Base-by-base conservation (phyloP, 2,113 vertebrate species). In the Bettongia penicillata region DNA sequence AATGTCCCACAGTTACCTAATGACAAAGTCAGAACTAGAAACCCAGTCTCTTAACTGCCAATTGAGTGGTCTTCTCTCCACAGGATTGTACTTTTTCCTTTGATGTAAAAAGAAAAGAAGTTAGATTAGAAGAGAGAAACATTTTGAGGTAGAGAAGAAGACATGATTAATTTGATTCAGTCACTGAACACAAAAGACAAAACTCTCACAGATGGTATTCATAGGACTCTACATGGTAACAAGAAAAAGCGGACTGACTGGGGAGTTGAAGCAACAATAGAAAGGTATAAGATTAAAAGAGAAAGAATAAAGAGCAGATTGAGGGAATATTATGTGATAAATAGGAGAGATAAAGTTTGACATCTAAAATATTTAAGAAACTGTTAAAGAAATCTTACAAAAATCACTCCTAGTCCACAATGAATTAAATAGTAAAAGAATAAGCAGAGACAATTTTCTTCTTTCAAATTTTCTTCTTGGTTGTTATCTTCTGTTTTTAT, bases 71-170 rank as follows among this genome's bases (percentile, higher is more conserved):
- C 9, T 49, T 7, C 16, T 9, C 47, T 28, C 47, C 48, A 9
- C 11, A 92, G 7, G 1, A 23, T 22, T 84, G 68, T 43, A 19
- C 6, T 84, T 84, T 25, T 93, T 55, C 50, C 68, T 97, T 89
- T 53, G 57, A 96, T 43, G 43, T 43, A 43, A 84, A 68, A 22
- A 84, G n/a, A 43, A 43, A 43, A 84, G n/a, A 43, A 8, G 23
- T 7, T 91, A 26, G 91, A 3, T 52, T 51, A 97, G 37, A 43
- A 84, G 37, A 77, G 31, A 84, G n/a, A 84, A 84, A 84, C 3
- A 4, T 53, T 77, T 51, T 94, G 50, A 93, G 93, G 53, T 93
- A 96, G 53, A 94, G 22, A 14, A 24, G 51, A 91, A 96, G 93
- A 25, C 68, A 43, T 48, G 51, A 91, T 52, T 51, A 84, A 7